Percentiles rank a stretch among this genome's conserved stretches.
phyloP scores from a whole-genome alignment of 1,140 invertebrate genomes.

The Ceratina australensis region DNA sequence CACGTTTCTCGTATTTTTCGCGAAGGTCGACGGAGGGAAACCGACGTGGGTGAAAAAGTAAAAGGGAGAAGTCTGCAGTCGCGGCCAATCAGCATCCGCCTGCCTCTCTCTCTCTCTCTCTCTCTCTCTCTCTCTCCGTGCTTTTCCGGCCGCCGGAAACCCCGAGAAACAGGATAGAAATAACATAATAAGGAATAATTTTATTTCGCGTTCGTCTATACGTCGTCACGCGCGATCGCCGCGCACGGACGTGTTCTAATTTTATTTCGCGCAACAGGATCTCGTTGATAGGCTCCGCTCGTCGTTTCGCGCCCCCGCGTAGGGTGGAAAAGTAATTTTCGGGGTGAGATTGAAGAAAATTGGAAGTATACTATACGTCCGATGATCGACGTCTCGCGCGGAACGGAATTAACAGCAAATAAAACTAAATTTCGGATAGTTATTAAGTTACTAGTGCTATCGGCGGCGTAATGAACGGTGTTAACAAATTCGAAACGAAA shows the following conservation, averaged over 20 bases:
- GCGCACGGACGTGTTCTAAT: conserved; percentile 51
- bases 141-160: conserved; percentile 44
- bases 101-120: too few species aligned
- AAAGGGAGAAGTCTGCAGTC: conserved; percentile 50
- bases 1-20: conserved; percentile 19
- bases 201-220: conserved; percentile 61
- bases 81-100: conserved; percentile 67
- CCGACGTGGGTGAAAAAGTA: conserved; percentile 26
- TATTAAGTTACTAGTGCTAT: too few species aligned
- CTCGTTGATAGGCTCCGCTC: conserved; percentile 4
- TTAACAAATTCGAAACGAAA: conserved; percentile 3
- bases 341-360: neutral
- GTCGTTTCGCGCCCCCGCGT: neutral
- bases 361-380: too few species aligned
- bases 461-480: neutral
- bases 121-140: too few species aligned
- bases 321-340: neutral
- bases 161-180: conserved; percentile 49
- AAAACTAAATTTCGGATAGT: too few species aligned
- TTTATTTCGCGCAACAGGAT: conserved; percentile 54
- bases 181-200: conserved; percentile 72
- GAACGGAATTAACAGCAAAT: too few species aligned
- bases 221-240: conserved; percentile 44
- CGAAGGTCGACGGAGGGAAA: conserved; percentile 9
- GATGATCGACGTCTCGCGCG: too few species aligned